phyloP scores from a whole-genome alignment of 2,888 invertebrate genomes.

The Deroplatys truncata region DNA sequence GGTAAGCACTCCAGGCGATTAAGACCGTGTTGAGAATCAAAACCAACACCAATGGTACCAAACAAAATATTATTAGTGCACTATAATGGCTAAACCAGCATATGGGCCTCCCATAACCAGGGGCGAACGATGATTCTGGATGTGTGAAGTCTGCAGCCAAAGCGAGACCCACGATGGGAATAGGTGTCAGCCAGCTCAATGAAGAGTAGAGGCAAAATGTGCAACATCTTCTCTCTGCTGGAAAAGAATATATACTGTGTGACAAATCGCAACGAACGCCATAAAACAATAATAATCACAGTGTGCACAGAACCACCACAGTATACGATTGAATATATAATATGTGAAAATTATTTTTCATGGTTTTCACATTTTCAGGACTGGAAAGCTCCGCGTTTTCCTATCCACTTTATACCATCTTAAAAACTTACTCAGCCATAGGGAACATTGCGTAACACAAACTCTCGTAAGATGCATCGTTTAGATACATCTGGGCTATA shows the following conservation, averaged over 20 bases:
- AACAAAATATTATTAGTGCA: background rate
- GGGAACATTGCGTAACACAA: too few species aligned
- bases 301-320: too few species aligned
- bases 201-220: background rate
- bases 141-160: background rate
- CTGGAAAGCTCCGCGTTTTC: too few species aligned
- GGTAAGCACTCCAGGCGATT: background rate
- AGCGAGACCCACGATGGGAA: background rate
- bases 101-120: background rate
- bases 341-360: too few species aligned
- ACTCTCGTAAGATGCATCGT: too few species aligned
- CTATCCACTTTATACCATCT: too few species aligned
- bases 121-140: background rate
- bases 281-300: too few species aligned
- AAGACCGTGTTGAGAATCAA: background rate
- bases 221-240: background rate
- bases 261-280: too few species aligned
- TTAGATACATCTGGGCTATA: too few species aligned
- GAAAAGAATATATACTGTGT: background rate
- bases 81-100: background rate
- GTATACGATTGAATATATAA: too few species aligned
- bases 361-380: too few species aligned
- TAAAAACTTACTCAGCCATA: too few species aligned
- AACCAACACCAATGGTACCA: background rate
- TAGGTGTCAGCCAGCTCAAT: background rate